A percentile compares a stretch with the other conserved stretches of the same genome.
Evolutionary conservation across 2,888 invertebrate species (phyloP).

Genomic region (Meandrusa payeni): DNA sequence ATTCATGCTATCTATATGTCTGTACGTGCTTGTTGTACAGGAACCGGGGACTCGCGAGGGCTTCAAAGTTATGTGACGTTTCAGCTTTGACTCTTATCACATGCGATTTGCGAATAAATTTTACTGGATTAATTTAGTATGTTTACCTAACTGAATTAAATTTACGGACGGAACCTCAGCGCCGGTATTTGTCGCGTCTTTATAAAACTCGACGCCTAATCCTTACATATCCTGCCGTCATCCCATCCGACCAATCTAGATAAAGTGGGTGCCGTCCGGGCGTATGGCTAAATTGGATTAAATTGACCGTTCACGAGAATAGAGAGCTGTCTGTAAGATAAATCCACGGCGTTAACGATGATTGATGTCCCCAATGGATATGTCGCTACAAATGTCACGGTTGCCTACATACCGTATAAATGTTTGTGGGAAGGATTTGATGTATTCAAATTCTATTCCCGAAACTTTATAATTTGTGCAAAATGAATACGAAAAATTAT

Average conservation of each 20-base stretch:
- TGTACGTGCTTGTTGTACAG: no score
- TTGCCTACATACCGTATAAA: no score
- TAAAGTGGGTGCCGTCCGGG: slow-evolving; percentile 48
- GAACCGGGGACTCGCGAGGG: not conserved
- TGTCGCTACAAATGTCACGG: no score
- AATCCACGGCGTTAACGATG: slow-evolving; percentile 51
- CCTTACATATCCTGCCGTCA: slow-evolving; percentile 54
- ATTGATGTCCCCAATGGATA: slow-evolving; percentile 49
- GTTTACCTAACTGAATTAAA: no score
- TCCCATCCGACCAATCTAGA: slow-evolving; percentile 48
- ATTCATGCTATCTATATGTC: not conserved
- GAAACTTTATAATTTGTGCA: no score
- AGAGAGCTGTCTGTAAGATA: slow-evolving; percentile 48
- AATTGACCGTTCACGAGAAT: slow-evolving; percentile 55
- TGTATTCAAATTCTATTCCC: no score
- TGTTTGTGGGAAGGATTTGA: no score
- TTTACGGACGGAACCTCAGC: not conserved
- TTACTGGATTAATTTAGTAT: no score
- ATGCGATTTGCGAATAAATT: slow-evolving; percentile 20
- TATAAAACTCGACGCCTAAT: slow-evolving; percentile 44
- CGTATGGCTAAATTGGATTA: slow-evolving; percentile 61
- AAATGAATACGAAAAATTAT: no score
- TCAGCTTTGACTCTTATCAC: slow-evolving; percentile 10
- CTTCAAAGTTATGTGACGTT: not conserved
- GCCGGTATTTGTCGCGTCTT: slow-evolving; percentile 6